phyloP scores from a whole-genome alignment of 2,113 vertebrate species.

The Bathybates hornii region DNA sequence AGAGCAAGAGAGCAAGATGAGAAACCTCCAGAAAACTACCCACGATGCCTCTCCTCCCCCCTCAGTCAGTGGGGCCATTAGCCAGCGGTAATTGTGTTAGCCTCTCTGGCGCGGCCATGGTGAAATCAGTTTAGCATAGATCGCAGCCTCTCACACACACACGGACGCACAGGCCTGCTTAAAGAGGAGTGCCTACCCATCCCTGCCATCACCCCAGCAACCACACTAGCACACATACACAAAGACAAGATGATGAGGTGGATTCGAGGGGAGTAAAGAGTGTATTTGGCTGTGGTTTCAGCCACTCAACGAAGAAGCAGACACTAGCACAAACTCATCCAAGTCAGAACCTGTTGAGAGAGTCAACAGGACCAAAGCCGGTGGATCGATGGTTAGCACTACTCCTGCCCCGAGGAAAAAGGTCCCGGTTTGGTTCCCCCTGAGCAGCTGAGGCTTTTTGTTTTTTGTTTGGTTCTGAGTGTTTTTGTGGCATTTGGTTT shows the following conservation, averaged over 20 bases:
- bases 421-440: background rate
- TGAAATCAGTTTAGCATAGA: conserved; percentile 99
- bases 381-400: background rate
- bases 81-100: conserved; percentile 94
- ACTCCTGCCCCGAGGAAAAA: background rate
- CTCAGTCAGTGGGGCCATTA: conserved; percentile 92
- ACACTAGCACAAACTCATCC: conserved; percentile 34
- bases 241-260: conserved; percentile 57
- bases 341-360: conserved; percentile 21
- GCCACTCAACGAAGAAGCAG: conserved; percentile 23
- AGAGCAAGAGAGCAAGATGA: conserved; percentile 63
- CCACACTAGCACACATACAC: conserved; percentile 58
- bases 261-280: conserved; percentile 38
- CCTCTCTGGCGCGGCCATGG: conserved; percentile 86
- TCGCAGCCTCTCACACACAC: conserved; percentile 68
- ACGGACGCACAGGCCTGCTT: conserved; percentile 41
- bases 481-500: background rate
- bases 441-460: background rate
- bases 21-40: conserved; percentile 76
- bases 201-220: conserved; percentile 72
- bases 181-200: conserved; percentile 68
- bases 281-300: conserved; percentile 50
- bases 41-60: conserved; percentile 70
- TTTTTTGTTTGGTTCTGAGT: background rate
- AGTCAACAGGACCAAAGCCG: background rate